Evolutionary conservation across 2,797 vertebrate species (phyloP).

Genomic region (Spinus olivaceus): DNA sequence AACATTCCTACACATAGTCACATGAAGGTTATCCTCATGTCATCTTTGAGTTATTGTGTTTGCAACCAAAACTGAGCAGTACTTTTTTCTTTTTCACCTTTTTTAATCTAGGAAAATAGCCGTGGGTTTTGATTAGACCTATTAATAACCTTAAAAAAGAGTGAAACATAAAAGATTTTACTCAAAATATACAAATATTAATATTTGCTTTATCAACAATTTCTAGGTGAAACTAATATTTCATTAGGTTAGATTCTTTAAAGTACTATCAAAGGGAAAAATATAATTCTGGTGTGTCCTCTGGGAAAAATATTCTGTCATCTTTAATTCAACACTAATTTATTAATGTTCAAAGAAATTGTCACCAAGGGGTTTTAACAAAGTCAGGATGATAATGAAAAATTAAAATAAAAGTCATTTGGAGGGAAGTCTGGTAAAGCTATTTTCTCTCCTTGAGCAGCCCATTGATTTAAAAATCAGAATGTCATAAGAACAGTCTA

Average conservation of each 20-base stretch:
- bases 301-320: background rate
- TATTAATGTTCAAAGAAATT: background rate
- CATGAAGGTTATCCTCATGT: background rate
- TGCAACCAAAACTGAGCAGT: background rate
- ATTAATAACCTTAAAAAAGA: background rate
- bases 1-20: background rate
- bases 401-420: background rate
- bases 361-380: background rate
- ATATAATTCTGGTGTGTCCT: background rate
- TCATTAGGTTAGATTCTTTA: background rate
- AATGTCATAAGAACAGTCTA: background rate
- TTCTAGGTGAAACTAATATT: background rate
- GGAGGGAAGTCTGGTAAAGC: background rate
- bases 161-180: background rate
- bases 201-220: background rate
- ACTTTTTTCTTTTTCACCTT: background rate
- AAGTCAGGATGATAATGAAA: background rate
- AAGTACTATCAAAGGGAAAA: background rate
- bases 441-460: background rate
- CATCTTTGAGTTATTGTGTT: background rate
- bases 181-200: background rate
- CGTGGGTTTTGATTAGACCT: background rate
- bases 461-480: background rate
- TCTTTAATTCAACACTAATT: background rate
- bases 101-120: background rate